Evolutionary conservation across 2,797 vertebrate genomes (phyloP), one percentile per base, ranked within the genome.

Genomic region (Esox lucius): DNA sequence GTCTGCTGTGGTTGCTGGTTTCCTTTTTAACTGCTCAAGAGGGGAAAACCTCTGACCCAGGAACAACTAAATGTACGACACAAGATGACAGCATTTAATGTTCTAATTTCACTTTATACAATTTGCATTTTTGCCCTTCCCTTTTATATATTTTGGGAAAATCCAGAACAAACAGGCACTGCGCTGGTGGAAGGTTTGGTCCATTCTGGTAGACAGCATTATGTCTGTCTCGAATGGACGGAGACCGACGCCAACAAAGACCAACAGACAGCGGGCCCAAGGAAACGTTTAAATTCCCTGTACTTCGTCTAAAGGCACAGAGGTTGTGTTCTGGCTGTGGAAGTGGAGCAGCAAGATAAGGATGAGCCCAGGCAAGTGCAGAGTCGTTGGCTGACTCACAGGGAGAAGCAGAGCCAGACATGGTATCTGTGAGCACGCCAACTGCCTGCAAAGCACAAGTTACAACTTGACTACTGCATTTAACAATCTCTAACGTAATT

Each of bases 361-460:
- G 64, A 65, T 19, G 13, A 31, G 64, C 31, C 64, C 15, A 19
- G 64, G 7, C 64, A 65, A 35, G 61, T 64, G 61, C 15, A 31
- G 64, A 65, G 16, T 35, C 15, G 28, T 65, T 65, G 64, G 28
- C 71, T 71, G 67, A 76, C 76, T 78, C 5, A 74, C 53, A 51
- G 24, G 19, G 68, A 73, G 31, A 68, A 73, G 33, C 56, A 69
- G 11, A 71, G 49, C 59, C 69, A 74, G 53, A 31, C 49, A 71
- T 19, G 59, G 22, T 49, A 35, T 73, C 19, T 2, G 62, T 66
- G 53, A 46, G 35, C 68, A 70, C 15, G 67, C 19, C 11, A 28
- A 28, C 48, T 24, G 22, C 39, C 68, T 24, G 46, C 68, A 69
- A 49, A 15, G 35, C 48, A 31, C 28, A 26, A 70, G 69, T 19